These are phyloP conservation scores for Rhogogaster chlorosoma DNA, from an alignment of 2,888 invertebrate species.

Conservation along the genomic window DNA sequence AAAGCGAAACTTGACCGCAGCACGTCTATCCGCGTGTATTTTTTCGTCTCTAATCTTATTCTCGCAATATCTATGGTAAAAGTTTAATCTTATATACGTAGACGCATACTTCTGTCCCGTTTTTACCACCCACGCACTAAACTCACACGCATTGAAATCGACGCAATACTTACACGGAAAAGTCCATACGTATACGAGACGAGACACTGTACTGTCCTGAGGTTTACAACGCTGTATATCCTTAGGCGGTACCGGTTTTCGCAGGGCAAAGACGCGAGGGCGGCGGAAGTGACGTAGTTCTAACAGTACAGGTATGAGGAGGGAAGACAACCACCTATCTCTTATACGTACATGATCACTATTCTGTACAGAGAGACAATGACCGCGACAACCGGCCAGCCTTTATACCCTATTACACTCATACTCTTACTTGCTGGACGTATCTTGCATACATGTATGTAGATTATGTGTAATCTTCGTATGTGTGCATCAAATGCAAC, in stretches of 20 bases:
- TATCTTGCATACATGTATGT: background rate
- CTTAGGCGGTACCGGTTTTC: constrained; percentile 58
- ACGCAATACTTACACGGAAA: background rate
- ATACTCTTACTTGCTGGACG: background rate
- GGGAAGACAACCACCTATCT: background rate
- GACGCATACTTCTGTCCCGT: background rate
- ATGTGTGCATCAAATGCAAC: background rate
- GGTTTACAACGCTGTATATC: constrained; percentile 40
- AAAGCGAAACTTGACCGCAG: constrained; percentile 1
- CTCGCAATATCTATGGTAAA: background rate
- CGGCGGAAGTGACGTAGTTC: constrained; percentile 68
- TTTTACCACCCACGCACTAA: constrained; percentile 33
- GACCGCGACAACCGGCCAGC: constrained; percentile 41
- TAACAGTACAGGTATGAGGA: constrained; percentile 53
- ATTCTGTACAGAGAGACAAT: constrained; percentile 53
- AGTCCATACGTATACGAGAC: background rate
- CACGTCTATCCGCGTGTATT: background rate
- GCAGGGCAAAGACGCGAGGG: constrained; percentile 59
- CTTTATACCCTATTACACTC: background rate
- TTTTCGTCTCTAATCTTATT: constrained; percentile 3
- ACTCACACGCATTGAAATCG: background rate
- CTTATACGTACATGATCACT: constrained; percentile 21
- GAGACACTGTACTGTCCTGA: constrained; percentile 47
- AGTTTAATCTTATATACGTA: background rate
- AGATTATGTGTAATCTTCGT: background rate